phyloP scores from a whole-genome alignment of 2,888 invertebrate species.

The Stenichneumon culpator region DNA sequence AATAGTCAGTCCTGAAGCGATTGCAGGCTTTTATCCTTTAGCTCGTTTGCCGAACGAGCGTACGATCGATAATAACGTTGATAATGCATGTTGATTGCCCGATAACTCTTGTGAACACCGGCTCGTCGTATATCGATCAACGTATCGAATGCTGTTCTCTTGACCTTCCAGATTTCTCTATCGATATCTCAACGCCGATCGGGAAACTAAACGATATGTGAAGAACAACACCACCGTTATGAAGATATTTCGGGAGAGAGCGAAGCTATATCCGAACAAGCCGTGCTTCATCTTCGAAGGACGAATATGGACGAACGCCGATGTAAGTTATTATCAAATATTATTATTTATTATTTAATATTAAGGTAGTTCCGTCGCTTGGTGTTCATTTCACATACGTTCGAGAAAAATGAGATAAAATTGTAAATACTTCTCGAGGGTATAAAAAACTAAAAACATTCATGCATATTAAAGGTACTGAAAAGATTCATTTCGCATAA shows the following conservation, averaged over 20 bases:
- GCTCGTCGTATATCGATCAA: neutral
- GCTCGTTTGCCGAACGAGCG: conserved; percentile 19
- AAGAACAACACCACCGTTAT: conserved; percentile 88
- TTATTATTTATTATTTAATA: neutral
- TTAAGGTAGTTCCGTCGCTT: too few relatives aligned
- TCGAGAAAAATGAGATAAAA: too few relatives aligned
- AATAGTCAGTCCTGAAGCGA: neutral
- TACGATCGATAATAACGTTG: conserved; percentile 46
- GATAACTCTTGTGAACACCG: neutral
- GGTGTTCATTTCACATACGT: too few relatives aligned
- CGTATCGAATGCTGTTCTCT: neutral
- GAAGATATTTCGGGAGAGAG: conserved; percentile 88
- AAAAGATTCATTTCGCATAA: too few relatives aligned
- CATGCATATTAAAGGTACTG: too few relatives aligned
- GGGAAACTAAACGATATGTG: conserved; percentile 86
- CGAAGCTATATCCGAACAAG: conserved; percentile 88
- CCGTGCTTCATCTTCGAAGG: conserved; percentile 90
- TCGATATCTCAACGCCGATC: conserved; percentile 86
- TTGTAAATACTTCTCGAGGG: too few relatives aligned
- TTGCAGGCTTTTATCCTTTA: conserved; percentile 5
- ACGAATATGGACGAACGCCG: conserved; percentile 89
- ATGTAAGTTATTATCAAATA: conserved; percentile 85
- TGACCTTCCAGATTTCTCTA: conserved; percentile 86
- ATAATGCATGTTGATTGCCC: conserved; percentile 6
- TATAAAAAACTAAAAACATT: too few relatives aligned